Evolutionary conservation across 2,888 invertebrate genomes (phyloP).

Genomic region (Aphelenchoides bicaudatus): DNA sequence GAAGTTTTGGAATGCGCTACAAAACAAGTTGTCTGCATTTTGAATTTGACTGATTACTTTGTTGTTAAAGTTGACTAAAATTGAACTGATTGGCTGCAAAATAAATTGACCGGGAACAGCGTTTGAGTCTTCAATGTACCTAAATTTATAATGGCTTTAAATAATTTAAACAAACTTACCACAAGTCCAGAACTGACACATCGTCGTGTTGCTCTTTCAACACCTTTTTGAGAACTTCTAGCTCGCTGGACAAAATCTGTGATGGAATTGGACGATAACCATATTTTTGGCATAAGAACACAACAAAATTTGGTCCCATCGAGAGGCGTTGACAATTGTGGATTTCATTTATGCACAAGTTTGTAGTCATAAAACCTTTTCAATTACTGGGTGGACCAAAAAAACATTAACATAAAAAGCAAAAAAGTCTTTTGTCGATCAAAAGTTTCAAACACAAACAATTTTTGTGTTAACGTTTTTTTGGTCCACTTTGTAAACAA

Average conservation of each 20-base stretch:
- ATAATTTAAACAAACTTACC: slow-evolving; percentile 82
- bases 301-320: slow-evolving; percentile 96
- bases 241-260: slow-evolving; percentile 83
- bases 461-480: no score
- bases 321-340: slow-evolving; percentile 92
- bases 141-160: slow-evolving; percentile 79
- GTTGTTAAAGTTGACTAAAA: slow-evolving; percentile 92
- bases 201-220: slow-evolving; percentile 62
- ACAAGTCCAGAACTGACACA: slow-evolving; percentile 73
- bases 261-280: slow-evolving; percentile 96
- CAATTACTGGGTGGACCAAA: no score
- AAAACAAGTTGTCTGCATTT: slow-evolving; percentile 18
- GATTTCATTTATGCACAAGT: slow-evolving; percentile 94
- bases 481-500: no score
- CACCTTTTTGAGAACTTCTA: slow-evolving; percentile 81
- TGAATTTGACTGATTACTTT: slow-evolving; percentile 70
- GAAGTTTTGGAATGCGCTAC: slow-evolving; percentile 84
- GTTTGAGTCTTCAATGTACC: slow-evolving; percentile 94
- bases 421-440: no score
- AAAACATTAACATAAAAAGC: no score
- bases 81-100: slow-evolving; percentile 92
- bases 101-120: slow-evolving; percentile 91
- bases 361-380: slow-evolving; percentile 90
- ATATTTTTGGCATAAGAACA: slow-evolving; percentile 78
- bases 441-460: no score